Base-by-base conservation (phyloP, 30 jellyfish, hydroid and myxozoan species). In the Aurelia coerulea region DNA sequence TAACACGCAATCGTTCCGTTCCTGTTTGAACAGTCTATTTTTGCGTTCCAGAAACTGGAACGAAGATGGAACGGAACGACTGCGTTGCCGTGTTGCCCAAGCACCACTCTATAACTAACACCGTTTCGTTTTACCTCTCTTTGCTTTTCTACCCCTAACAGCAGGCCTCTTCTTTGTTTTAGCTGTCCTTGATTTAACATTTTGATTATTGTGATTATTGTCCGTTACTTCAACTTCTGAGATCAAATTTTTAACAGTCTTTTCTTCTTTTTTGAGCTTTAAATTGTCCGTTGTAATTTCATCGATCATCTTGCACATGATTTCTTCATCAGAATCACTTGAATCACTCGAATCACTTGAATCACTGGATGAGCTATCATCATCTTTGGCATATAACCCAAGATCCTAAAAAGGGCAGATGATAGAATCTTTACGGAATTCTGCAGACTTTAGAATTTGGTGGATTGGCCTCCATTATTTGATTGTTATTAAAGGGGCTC, bases 321-420 rank as follows among this genome's bases (percentile, higher is more conserved):
- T 66, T 4, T 73, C 93, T 41, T 84, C 93, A 73, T 62, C 93
- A 2, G 86, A 54, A 33, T 71, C 82, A 35, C 66, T 32, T 23
- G 75, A 31, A 41, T 74, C 84, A 17, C 50, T 81, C 7, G 75
- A 31, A 41, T 74, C 84, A 17, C 50, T 81, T 3, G 49, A 66
- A 52, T 52, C 72, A 16, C 85, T 74, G 5, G 87, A n/a, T 51
- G 93, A 84, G 56, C 77, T 71, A 9, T 84, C 82, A 42, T 42
- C 74, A 4, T 65, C 83, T 75, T 72, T 70, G 10, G 53, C 83
- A 73, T 56, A 84, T 16, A 84, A 16, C 3, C 93, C 93, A 73
- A 84, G 74, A 74, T 74, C 74, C 93, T 84, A 41, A 62, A 65
- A 68, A 8, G 14, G 10, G 79, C 18, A 6, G 19, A 35, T 29